Percentiles rank a stretch among this genome's conserved stretches.
phyloP scores from a whole-genome alignment of 2,113 vertebrate genomes.

The Pipa parva region DNA sequence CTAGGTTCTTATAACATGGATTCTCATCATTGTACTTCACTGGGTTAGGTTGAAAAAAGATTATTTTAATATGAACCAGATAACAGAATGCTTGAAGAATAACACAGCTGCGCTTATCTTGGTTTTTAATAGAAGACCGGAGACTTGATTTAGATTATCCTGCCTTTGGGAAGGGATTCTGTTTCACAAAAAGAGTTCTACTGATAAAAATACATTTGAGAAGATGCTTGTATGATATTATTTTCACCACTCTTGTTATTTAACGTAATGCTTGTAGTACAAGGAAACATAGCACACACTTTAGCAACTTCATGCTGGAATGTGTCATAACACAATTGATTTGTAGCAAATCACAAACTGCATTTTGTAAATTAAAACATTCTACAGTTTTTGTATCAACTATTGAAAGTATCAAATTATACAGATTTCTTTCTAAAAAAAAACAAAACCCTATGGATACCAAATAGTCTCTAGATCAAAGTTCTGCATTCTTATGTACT shows the following conservation, averaged over 20 bases:
- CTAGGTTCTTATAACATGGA: slow-evolving; percentile 38
- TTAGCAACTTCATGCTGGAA: slow-evolving; percentile 36
- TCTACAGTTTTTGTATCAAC: no score
- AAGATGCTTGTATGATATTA: slow-evolving; percentile 9
- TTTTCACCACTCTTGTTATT: background rate
- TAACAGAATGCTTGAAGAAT: slow-evolving; percentile 53
- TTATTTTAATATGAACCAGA: slow-evolving; percentile 47
- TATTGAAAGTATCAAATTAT: no score
- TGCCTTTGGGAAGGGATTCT: slow-evolving; percentile 35
- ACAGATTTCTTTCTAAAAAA: no score
- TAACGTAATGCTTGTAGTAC: slow-evolving; percentile 13
- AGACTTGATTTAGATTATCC: slow-evolving; percentile 50
- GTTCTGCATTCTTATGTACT: no score
- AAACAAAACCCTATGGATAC: no score
- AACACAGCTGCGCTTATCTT: slow-evolving; percentile 55
- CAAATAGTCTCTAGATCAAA: no score
- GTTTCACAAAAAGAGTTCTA: slow-evolving; percentile 35
- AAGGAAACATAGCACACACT: slow-evolving; percentile 31
- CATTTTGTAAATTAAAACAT: no score
- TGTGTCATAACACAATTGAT: slow-evolving; percentile 46
- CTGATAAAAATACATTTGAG: slow-evolving; percentile 23
- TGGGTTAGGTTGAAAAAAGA: slow-evolving; percentile 44
- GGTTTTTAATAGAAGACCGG: slow-evolving; percentile 48
- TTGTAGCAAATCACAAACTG: no score
- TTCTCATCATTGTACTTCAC: slow-evolving; percentile 42